Base-by-base conservation (phyloP, 2,113 vertebrate genomes). In the Lepisosteus osseus region DNA sequence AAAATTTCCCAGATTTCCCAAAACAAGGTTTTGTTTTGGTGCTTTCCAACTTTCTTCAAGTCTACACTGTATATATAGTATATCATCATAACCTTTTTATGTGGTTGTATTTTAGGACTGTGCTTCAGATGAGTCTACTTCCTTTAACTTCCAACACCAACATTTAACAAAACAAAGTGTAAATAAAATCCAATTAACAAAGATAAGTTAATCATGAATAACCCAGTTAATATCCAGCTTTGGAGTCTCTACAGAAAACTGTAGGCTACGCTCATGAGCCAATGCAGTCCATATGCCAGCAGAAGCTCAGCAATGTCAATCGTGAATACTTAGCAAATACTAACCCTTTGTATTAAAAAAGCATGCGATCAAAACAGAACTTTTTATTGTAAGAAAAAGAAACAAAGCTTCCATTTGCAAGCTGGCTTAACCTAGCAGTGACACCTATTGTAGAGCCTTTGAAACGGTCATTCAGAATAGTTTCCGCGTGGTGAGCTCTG, bases 391-490 rank as follows among this genome's bases (percentile, higher is more conserved):
- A 5, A 51, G 47, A 51, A 68, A 73, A 76, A 76, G 78, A 86
- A 86, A 79, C 74, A 71, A 41, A 51, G 72, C 82, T 83, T 77
- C 75, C 74, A 79, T 86, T 84, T 79, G 78, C 55, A 82, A 83
- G 87, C 81, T 83, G 72, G 75, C 82, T 83, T 89, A 87, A 90
- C 87, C 88, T 84, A 76, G 74, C 84, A 65, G 78, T 87, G 86
- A 87, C 84, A 86, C 83, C 83, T 85, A 83, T 79, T 83, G 83
- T 80, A 77, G 69, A 79, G 77, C 84, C 83, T 88, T 88, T 85
- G 82, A 87, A 90, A 86, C 68, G 76, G 77, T 79, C 74, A 74
- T 62, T 70, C 82, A 76, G 79, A 88, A 88, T 87, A 76, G 84
- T 89, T 88, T 90, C 85, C 80, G 84, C 82, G 84, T 87, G 83